Conservation (phyloP, 2,113 vertebrate genomes). For the Rhinopithecus roxellana region DNA sequence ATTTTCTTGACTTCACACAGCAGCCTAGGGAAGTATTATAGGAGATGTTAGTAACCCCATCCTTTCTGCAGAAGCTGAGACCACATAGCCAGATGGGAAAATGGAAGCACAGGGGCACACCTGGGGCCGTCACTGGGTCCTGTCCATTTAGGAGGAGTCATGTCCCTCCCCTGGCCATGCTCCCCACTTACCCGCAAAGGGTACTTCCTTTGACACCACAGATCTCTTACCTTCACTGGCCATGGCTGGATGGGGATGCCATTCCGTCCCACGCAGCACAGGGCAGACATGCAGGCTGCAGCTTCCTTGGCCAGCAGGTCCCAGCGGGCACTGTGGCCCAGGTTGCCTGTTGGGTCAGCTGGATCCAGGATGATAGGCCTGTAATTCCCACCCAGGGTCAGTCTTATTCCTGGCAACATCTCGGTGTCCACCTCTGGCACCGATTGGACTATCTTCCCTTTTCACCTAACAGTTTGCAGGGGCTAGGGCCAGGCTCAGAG, state of each 20-base stretch:
- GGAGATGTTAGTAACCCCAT: background rate
- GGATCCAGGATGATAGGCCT: slow-evolving; percentile 77
- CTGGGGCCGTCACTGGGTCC: background rate
- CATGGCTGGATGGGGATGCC: slow-evolving; percentile 42
- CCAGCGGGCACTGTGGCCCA: slow-evolving; percentile 69
- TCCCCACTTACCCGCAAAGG: background rate
- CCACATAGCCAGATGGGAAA: background rate
- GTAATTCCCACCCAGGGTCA: background rate
- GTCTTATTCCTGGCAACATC: background rate
- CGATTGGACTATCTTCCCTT: background rate
- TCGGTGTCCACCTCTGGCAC: background rate
- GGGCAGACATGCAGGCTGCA: background rate
- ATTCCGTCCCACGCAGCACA: slow-evolving; percentile 24
- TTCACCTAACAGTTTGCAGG: background rate
- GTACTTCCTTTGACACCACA: background rate
- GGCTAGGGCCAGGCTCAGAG: background rate
- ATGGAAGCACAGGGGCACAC: background rate
- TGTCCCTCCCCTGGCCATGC: background rate
- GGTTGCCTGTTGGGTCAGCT: slow-evolving; percentile 70
- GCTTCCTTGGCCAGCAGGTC: slow-evolving; percentile 64
- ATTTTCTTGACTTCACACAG: background rate
- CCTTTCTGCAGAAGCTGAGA: background rate
- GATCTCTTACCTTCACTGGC: slow-evolving; percentile 54
- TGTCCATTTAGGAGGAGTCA: background rate
- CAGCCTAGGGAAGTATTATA: background rate